Evolutionary conservation across 2,888 invertebrate species (phyloP).

Genomic region (Bursaphelenchus okinawaensis): DNA sequence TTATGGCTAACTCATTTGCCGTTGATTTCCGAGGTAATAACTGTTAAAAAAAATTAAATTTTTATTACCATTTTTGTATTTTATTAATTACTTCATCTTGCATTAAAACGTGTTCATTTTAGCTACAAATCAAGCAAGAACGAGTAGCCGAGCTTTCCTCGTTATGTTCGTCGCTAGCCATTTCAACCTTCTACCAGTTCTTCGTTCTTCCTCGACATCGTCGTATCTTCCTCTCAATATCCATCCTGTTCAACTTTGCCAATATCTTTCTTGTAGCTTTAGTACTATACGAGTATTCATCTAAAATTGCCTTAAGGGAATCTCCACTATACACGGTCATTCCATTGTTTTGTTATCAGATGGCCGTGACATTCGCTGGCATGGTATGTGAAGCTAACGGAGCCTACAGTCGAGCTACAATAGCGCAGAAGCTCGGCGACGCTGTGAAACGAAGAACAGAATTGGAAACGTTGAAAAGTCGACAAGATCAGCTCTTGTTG

Average conservation of each 20-base stretch:
- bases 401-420: slow-evolving; percentile 50
- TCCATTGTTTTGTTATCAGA: slow-evolving; percentile 48
- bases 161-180: slow-evolving; percentile 28
- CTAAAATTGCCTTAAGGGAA: slow-evolving; percentile 29
- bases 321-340: slow-evolving; percentile 30
- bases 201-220: slow-evolving; percentile 53
- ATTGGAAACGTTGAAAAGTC: slow-evolving; percentile 54
- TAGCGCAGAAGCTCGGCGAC: slow-evolving; percentile 49
- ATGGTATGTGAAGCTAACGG: slow-evolving; percentile 51
- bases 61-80: not conserved
- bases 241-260: slow-evolving; percentile 42
- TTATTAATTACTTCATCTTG: not conserved
- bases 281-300: slow-evolving; percentile 29
- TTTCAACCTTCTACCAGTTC: slow-evolving; percentile 45
- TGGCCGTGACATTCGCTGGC: slow-evolving; percentile 45
- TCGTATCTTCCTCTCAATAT: slow-evolving; percentile 48
- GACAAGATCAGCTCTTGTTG: slow-evolving; percentile 77
- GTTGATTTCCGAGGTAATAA: slow-evolving; percentile 39
- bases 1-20: slow-evolving; percentile 54
- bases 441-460: slow-evolving; percentile 54
- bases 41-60: not conserved
- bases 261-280: slow-evolving; percentile 40
- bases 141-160: slow-evolving; percentile 37
- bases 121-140: slow-evolving; percentile 27
- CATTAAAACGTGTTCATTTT: slow-evolving; percentile 3